A percentile compares a stretch with the other conserved stretches of the same genome.
Evolutionary conservation across 1,140 invertebrate genomes (phyloP).

Genomic region (Bacillus rossius): DNA sequence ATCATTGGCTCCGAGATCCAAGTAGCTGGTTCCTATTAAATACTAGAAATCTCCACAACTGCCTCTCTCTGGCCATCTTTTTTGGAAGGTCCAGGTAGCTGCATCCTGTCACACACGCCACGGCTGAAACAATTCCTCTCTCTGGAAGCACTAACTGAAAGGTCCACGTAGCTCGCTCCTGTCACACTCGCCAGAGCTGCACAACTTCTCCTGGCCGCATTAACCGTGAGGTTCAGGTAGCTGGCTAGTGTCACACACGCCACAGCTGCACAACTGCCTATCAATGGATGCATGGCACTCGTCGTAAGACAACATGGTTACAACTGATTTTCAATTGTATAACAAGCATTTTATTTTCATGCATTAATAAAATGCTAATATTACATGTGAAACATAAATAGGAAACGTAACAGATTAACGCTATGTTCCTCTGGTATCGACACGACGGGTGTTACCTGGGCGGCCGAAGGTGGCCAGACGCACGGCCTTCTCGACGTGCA

Average conservation of each 20-base stretch:
- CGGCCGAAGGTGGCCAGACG: slow-evolving; percentile 77
- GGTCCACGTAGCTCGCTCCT: neutral
- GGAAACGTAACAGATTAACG: too few relatives aligned
- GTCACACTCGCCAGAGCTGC: slow-evolving; percentile 34
- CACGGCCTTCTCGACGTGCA: slow-evolving; percentile 90
- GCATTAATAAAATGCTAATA: too few relatives aligned
- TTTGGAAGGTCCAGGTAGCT: slow-evolving; percentile 77
- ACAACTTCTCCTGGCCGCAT: slow-evolving; percentile 56
- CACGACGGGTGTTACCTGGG: slow-evolving; percentile 62
- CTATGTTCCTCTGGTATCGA: too few relatives aligned
- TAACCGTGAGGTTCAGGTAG: slow-evolving; percentile 89
- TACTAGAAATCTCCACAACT: neutral
- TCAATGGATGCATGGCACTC: neutral
- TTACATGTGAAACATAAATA: too few relatives aligned
- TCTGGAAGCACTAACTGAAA: neutral
- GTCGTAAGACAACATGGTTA: too few relatives aligned
- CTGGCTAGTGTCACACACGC: slow-evolving; percentile 50
- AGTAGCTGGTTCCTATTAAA: slow-evolving; percentile 65
- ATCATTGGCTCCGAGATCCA: slow-evolving; percentile 86
- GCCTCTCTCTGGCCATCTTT: neutral
- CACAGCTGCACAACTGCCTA: neutral
- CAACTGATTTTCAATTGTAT: too few relatives aligned
- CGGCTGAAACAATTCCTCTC: neutral
- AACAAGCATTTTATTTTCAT: too few relatives aligned
- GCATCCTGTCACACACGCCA: slow-evolving; percentile 47